Percentiles rank a stretch among this genome's conserved stretches.
These are phyloP conservation scores for Elgonia sp. DNA, from an alignment of 2,888 invertebrate species.

Conservation along the genomic window DNA sequence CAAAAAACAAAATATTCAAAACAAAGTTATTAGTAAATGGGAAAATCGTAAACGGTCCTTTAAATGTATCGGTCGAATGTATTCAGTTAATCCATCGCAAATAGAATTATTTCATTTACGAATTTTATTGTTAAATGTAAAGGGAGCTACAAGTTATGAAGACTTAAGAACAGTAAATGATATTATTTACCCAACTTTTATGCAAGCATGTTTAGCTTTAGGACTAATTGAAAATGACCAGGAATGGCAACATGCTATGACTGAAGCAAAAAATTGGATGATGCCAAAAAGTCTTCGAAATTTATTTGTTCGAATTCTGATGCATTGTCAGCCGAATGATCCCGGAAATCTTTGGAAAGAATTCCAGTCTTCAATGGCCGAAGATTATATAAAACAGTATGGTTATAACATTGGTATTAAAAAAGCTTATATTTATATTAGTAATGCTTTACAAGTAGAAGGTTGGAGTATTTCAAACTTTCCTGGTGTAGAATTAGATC, in stretches of 20 bases:
- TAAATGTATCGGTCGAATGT: conserved; percentile 9
- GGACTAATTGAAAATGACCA: conserved; percentile 31
- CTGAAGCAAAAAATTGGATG: conserved; percentile 31
- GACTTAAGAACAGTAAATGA: conserved; percentile 12
- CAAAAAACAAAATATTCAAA: background rate
- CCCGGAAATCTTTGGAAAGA: conserved; percentile 38
- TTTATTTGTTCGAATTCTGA: conserved; percentile 25
- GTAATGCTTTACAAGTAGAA: conserved; percentile 14
- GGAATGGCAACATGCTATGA: conserved; percentile 23
- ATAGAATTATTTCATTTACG: conserved; percentile 29
- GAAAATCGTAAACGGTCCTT: conserved; percentile 19
- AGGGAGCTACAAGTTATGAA: conserved; percentile 17
- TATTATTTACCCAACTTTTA: background rate
- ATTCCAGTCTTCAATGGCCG: conserved; percentile 27
- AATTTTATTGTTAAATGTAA: conserved; percentile 22
- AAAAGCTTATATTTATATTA: conserved; percentile 14
- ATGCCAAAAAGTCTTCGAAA: conserved; percentile 15
- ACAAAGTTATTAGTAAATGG: background rate
- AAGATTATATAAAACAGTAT: conserved; percentile 23
- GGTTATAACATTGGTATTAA: conserved; percentile 19
- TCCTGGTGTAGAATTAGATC: conserved; percentile 6
- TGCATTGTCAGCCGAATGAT: conserved; percentile 29
- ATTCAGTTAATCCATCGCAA: conserved; percentile 30
- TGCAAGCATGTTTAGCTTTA: conserved; percentile 13
- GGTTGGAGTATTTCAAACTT: conserved; percentile 41